Evolutionary conservation across 2,888 invertebrate genomes (phyloP).

Genomic region (Tyria jacobaeae): DNA sequence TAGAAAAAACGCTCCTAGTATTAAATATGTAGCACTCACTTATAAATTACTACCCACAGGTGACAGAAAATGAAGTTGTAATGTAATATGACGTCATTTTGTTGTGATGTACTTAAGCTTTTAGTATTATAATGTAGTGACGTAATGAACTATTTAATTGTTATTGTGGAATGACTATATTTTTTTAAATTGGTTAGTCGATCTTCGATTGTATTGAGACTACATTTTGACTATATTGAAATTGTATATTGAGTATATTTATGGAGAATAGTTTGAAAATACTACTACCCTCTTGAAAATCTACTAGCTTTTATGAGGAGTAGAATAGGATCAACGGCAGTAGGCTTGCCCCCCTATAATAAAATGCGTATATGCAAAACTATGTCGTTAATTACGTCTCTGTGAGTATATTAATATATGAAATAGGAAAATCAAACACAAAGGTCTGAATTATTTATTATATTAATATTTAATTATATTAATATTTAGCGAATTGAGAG

Average conservation of each 20-base stretch:
- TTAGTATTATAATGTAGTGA: not conserved
- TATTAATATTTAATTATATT: no score
- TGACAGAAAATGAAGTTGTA: conserved; percentile 25
- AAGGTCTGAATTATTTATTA: no score
- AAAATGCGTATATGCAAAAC: no score
- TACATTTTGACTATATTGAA: not conserved
- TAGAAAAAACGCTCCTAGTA: conserved; percentile 51
- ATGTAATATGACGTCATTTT: conserved; percentile 33
- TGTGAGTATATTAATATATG: no score
- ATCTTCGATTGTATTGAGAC: not conserved
- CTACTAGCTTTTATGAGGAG: not conserved
- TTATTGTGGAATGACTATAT: not conserved
- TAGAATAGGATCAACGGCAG: no score
- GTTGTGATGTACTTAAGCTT: conserved; percentile 13
- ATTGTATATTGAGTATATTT: no score
- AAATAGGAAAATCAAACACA: no score
- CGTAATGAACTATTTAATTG: not conserved
- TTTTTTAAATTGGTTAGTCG: not conserved
- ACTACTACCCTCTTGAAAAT: not conserved
- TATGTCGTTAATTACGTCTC: no score
- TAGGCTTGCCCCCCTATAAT: no score
- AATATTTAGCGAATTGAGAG: no score
- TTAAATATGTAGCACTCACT: conserved; percentile 40
- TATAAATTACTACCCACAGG: conserved; percentile 38
- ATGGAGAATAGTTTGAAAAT: not conserved